Percentiles rank a stretch among this genome's conserved stretches.
Evolutionary conservation across 2,797 vertebrate genomes (phyloP).

Genomic region (Neoniphon sammara): DNA sequence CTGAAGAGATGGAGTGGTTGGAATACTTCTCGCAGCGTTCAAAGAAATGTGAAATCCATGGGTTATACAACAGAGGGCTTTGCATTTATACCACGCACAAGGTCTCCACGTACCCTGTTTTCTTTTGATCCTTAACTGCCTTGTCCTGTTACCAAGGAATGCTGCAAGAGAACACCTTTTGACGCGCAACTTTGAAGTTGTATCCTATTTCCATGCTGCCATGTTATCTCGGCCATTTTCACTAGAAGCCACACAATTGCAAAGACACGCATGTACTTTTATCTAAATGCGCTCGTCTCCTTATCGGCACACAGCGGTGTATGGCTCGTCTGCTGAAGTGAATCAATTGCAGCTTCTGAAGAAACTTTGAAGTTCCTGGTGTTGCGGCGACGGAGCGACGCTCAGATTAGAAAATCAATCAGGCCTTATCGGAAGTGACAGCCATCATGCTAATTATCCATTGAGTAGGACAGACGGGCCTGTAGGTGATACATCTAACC

Average conservation of each 20-base stretch:
- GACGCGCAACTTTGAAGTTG: conserved; percentile 24
- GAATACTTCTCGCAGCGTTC: conserved; percentile 25
- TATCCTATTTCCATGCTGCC: conserved; percentile 11
- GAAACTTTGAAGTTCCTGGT: conserved; percentile 16
- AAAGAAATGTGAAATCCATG: conserved; percentile 36
- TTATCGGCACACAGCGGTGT: not conserved
- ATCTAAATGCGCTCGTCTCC: not conserved
- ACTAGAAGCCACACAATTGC: not conserved
- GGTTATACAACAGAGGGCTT: conserved; percentile 20
- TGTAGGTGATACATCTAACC: not conserved
- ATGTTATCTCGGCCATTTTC: not conserved
- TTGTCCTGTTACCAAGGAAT: conserved; percentile 18
- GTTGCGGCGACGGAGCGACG: not conserved
- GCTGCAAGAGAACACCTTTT: not conserved
- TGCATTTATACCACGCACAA: conserved; percentile 11
- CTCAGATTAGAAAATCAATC: conserved; percentile 2
- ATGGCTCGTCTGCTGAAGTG: not conserved
- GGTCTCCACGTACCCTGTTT: not conserved
- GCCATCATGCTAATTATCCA: conserved; percentile 17
- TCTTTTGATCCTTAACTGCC: conserved; percentile 29
- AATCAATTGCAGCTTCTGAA: conserved; percentile 15
- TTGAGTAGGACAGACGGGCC: not conserved
- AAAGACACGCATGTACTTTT: not conserved
- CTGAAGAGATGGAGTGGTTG: conserved; percentile 21
- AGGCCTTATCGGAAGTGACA: conserved; percentile 8